Evolutionary conservation across 2,113 vertebrate species (phyloP).

Genomic region (Festucalex cinctus): DNA sequence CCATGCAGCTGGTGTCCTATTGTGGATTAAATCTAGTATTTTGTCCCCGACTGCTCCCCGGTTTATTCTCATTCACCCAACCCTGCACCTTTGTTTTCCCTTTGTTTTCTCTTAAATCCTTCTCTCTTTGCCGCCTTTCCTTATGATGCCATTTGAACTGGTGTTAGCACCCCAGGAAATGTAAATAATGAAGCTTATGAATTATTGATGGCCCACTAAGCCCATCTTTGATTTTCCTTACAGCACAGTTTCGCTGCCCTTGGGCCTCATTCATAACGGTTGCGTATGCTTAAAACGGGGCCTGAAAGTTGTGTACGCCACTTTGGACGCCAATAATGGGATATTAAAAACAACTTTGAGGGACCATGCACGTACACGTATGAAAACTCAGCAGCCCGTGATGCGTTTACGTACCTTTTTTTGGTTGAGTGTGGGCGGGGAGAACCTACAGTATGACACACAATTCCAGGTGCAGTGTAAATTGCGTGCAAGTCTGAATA

Average conservation of each 20-base stretch:
- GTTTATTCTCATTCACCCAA: constrained; percentile 36
- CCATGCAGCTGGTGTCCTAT: constrained; percentile 17
- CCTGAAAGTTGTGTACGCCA: not conserved
- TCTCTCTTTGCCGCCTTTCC: constrained; percentile 10
- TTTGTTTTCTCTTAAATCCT: constrained; percentile 2
- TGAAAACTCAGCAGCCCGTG: not conserved
- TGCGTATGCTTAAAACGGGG: not conserved
- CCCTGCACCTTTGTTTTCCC: constrained; percentile 11
- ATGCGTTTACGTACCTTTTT: not conserved
- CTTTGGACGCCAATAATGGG: not conserved
- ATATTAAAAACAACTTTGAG: not conserved
- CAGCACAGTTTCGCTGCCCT: constrained; percentile 17
- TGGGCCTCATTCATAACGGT: not conserved
- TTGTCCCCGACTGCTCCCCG: constrained; percentile 29
- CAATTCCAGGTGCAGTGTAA: not conserved
- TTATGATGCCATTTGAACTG: constrained; percentile 36
- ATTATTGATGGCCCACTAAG: constrained; percentile 60
- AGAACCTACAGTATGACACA: not conserved
- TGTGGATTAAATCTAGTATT: constrained; percentile 42
- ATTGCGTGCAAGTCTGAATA: not conserved
- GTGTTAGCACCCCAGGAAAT: constrained; percentile 39
- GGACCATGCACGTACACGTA: too few relatives aligned
- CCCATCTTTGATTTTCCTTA: constrained; percentile 48
- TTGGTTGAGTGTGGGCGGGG: not conserved
- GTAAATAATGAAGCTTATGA: constrained; percentile 63